These are phyloP conservation scores for Oceanodroma tethys DNA, from an alignment of 2,113 vertebrate species.

Conservation along the genomic window DNA sequence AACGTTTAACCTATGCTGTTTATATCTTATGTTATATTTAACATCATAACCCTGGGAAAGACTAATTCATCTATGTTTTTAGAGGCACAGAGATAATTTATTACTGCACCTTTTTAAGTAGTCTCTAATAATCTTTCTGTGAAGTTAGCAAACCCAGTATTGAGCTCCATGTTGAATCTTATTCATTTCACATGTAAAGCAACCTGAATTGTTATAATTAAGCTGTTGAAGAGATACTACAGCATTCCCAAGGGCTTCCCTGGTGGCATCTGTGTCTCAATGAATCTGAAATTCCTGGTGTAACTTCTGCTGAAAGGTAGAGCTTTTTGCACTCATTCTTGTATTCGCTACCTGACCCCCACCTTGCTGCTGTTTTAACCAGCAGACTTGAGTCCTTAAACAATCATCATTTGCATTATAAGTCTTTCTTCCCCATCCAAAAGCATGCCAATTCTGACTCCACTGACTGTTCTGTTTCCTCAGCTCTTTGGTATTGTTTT, in stretches of 20 bases:
- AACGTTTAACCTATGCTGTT: not conserved
- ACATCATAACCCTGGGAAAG: not conserved
- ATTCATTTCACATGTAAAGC: not conserved
- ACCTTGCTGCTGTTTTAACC: not conserved
- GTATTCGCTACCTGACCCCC: not conserved
- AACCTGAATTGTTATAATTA: not conserved
- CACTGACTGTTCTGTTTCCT: not conserved
- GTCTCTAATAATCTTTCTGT: not conserved
- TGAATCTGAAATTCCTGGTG: not conserved
- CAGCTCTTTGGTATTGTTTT: not conserved
- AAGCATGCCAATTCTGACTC: not conserved
- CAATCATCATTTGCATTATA: not conserved
- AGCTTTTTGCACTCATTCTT: not conserved
- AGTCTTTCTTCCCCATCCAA: not conserved
- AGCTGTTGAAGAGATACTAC: not conserved
- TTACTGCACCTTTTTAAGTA: not conserved
- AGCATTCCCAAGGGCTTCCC: not conserved
- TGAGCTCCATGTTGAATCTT: not conserved
- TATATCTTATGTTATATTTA: not conserved
- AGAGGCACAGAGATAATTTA: not conserved
- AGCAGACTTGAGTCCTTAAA: not conserved
- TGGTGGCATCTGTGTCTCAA: not conserved
- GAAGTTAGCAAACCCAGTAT: not conserved
- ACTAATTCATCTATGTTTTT: not conserved
- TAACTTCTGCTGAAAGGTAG: not conserved